Evolutionary conservation across 2,797 vertebrate species (phyloP).

Genomic region (Crax fasciolata): DNA sequence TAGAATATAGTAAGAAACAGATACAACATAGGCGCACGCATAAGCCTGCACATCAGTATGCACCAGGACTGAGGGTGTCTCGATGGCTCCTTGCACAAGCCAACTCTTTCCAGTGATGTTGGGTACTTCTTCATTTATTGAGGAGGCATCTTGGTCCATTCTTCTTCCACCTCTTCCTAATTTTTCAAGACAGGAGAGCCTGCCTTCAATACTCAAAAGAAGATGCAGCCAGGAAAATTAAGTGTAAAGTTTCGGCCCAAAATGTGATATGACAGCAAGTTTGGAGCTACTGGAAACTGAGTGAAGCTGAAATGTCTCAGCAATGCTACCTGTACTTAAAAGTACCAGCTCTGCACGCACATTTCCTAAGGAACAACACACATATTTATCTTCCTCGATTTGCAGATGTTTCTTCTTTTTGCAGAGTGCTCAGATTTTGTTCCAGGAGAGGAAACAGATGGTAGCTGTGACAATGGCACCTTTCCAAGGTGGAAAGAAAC

Average conservation of each 20-base stretch:
- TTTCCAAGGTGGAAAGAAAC: conserved; percentile 45
- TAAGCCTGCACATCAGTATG: fast-evolving
- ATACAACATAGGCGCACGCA: neutral
- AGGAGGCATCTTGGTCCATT: neutral
- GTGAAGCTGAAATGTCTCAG: neutral
- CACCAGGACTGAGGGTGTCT: neutral
- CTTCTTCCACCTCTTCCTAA: neutral
- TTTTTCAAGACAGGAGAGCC: neutral
- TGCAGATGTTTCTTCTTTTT: conserved; percentile 16
- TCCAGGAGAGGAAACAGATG: conserved; percentile 32
- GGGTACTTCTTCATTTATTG: neutral
- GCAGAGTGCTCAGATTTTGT: neutral
- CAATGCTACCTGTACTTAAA: neutral
- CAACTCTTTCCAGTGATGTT: neutral
- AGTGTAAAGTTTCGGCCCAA: neutral
- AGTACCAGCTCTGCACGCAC: neutral
- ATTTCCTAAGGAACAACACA: neutral
- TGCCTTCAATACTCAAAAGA: conserved; percentile 5
- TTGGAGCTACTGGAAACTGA: neutral
- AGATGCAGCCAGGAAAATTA: neutral
- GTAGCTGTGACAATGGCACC: neutral
- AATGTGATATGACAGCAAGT: neutral
- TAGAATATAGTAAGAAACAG: neutral
- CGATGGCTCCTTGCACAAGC: neutral
- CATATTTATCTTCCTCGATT: conserved; percentile 1